A percentile compares a stretch with the other conserved stretches of the same genome.
These are phyloP conservation scores for Monopis laevigella DNA, from an alignment of 2,888 invertebrate species.

Conservation along the genomic window DNA sequence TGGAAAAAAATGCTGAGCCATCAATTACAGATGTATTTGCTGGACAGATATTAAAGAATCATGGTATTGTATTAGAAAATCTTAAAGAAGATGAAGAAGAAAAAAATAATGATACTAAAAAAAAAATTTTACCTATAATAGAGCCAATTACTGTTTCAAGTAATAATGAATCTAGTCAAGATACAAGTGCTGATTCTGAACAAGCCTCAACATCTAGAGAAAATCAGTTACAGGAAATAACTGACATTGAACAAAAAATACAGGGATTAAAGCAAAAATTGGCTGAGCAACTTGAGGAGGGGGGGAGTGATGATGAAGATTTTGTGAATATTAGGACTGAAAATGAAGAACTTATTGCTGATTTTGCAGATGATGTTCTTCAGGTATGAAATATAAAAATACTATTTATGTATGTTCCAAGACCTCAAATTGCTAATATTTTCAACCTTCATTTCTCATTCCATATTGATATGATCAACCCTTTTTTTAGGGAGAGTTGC, in stretches of 20 bases:
- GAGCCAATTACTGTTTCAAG: conserved; percentile 18
- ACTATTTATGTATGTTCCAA: not conserved
- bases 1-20: conserved; percentile 55
- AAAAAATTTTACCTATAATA: conserved; percentile 9
- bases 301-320: conserved; percentile 72
- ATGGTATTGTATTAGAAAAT: conserved; percentile 43
- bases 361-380: conserved; percentile 58
- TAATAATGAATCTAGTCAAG: conserved; percentile 47
- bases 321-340: conserved; percentile 72
- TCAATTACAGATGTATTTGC: conserved; percentile 73
- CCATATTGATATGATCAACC: too few relatives aligned
- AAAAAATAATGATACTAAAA: conserved; percentile 13
- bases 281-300: conserved; percentile 56
- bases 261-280: conserved; percentile 53
- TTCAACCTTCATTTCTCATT: too few relatives aligned
- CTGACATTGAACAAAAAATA: conserved; percentile 72
- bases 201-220: conserved; percentile 40
- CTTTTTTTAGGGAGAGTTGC: too few relatives aligned
- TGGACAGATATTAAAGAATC: conserved; percentile 67
- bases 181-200: conserved; percentile 23
- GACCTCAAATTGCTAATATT: too few relatives aligned
- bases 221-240: conserved; percentile 49
- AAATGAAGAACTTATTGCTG: conserved; percentile 64
- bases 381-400: conserved; percentile 36
- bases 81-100: conserved; percentile 28